Base-by-base conservation (phyloP, 1,140 invertebrate species). In the Plectrocnemia conspersa region DNA sequence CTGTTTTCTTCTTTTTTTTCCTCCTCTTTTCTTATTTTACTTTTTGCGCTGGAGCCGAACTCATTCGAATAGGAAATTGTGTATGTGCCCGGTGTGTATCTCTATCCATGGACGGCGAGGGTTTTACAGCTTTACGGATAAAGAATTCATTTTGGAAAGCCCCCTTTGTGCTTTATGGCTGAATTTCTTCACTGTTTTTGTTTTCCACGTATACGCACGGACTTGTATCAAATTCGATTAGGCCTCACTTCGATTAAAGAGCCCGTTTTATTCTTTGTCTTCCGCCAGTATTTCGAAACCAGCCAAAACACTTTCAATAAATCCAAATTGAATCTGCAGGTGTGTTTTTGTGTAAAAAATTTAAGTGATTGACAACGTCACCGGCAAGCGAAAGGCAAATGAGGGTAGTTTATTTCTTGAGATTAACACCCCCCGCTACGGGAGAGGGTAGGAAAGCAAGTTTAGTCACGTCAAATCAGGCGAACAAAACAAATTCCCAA, bases 401-500 rank as follows among this genome's bases (percentile, higher is more conserved):
- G 38, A 52, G 52, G 58, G 58, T 49, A 50, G 47, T 52, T 47
- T 49, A 55, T 56, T 59, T 52, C 58, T 56, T 40, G 52, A 56
- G 58, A 60, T 49, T 50, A 50, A 38, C 47, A 29, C 29, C 47
- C 33, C 29, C 47, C 33, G 10, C 16, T 41, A 13, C 5, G 47
- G 21, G 13, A 4, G 29, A 50, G 29, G 46, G 42, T 25, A 33
- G 57, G 42, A 22, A 36, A 29, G 32, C 35, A 54, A 56, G 35
- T 56, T 49, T 44, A 42, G 24, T 38, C 53, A 18, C 29, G 50
- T 52, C 54, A 56, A 61, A 61, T 61, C 59, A 56, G 38, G 54
- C 50, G 59, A 55, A 61, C 44, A 52, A 61, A 61, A 58, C 52
- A 61, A 61, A 61, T 61, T 58, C 41, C 45, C 55, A 61, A 61